Base-by-base conservation (phyloP, 2,888 invertebrate genomes). In the Xestia c-nigrum region DNA sequence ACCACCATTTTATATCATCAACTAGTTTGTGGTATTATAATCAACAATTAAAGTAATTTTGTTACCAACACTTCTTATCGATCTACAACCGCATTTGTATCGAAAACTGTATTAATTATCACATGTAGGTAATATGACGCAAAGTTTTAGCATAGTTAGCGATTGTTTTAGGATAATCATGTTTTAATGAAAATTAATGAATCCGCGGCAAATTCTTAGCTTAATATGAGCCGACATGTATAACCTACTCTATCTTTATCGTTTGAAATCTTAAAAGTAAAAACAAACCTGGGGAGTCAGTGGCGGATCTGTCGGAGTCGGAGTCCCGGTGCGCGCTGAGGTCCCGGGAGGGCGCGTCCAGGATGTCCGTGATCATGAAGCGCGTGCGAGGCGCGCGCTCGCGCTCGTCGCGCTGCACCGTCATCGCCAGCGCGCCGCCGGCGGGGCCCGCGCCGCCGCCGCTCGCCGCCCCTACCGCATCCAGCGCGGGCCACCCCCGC, bases 291-390 rank as follows among this genome's bases (percentile, higher is more conserved):
- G 96, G 97, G 74, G 97, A 96, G 82, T 96, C 97, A 74, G 97
- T 97, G 70, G 97, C 97, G 66, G 97, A 97, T 86, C 97, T 95
- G 86, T 97, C 97, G 76, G 95, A 97, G 91, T 97, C 96, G 31
- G 97, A 97, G 90, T 97, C 97, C 87, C 97, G 94, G 89, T 97
- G 96, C 87, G 97, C 96, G 94, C 97, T 96, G 92, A 97, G 96
- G 92, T 97, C 97, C 85, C 97, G 90, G 55, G 97, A 97, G 79
- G 97, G 97, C 68, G 96, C 97, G 93, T 95, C 97, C 91, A 99
- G 97, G 91, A 99, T 99, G 94, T 99, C 99, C 89, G 98, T 98
- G 96, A 99, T 99, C 98, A 99, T 98, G 96, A 99, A 99, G 87
- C 98, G 97, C 81, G 98, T 98, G 89, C 98, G 97, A 71, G 98